A percentile compares a stretch with the other conserved stretches of the same genome.
These are phyloP conservation scores for Wasmannia auropunctata DNA, from an alignment of 1,140 invertebrate species.

Conservation along the genomic window DNA sequence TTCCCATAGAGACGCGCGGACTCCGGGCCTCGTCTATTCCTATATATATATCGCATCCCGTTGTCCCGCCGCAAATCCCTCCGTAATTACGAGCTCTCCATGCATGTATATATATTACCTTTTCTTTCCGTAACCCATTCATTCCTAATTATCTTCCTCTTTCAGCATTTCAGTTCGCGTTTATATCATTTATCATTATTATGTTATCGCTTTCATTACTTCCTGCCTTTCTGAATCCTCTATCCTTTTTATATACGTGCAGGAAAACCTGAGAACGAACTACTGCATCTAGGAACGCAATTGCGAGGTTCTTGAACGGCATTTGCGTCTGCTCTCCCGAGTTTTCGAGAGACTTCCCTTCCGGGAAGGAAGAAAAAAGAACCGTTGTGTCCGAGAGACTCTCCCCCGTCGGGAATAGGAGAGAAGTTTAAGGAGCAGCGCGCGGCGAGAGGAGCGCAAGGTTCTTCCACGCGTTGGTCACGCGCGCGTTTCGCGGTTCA, in stretches of 20 bases:
- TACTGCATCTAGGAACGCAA: neutral
- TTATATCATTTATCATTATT: conserved; percentile 13
- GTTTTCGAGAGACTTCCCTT: neutral
- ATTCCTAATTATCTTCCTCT: neutral
- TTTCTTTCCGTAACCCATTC: neutral
- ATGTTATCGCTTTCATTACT: neutral
- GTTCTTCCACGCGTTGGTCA: neutral
- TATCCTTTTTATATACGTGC: neutral
- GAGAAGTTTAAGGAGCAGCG: neutral
- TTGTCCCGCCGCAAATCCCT: conserved; percentile 4
- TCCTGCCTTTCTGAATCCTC: neutral
- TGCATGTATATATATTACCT: too few species aligned
- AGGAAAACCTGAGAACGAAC: neutral
- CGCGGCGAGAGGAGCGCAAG: neutral
- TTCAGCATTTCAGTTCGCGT: neutral
- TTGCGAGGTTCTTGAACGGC: neutral
- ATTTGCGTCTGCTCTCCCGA: neutral
- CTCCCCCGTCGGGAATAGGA: too few species aligned
- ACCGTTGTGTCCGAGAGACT: neutral
- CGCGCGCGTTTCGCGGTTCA: neutral
- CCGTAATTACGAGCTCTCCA: neutral
- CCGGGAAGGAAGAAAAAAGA: neutral
- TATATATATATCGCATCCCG: neutral
- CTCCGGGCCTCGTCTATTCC: neutral
- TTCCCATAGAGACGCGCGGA: conserved; percentile 58